Base-by-base conservation (phyloP, 1,140 invertebrate species). In the Spodoptera frugiperda region DNA sequence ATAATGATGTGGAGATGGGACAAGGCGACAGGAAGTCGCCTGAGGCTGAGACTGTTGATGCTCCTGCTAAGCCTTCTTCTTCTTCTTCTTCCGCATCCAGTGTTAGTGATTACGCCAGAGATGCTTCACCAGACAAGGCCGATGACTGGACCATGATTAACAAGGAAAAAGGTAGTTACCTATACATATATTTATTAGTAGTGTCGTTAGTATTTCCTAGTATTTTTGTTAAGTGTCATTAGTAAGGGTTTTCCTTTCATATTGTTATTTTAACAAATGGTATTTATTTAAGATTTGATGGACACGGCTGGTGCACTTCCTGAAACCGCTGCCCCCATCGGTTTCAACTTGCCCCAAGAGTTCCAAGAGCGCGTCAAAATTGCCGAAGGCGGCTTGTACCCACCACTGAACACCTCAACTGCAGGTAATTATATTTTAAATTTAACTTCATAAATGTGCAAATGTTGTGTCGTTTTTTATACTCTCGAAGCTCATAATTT, bases 131-230 rank as follows among this genome's bases (percentile, higher is more conserved):
- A 39, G 92, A 93, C 5, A 91, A 87, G 76, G 79, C 57, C 77
- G 92, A 93, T 72, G 90, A 83, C 12, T 93, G 92, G 92, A 93
- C 91, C 6, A 75, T 93, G 57, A 91, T 93, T 55, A 90, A 91
- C 25, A 89, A 88, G 39, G 91, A 91, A 30, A 92, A 91, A 85
- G 91, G 91, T 92, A 79, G 71, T 12, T 67, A 25, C 17, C 19
- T 19, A 54, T 72, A n/a, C n/a, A n/a, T n/a, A n/a, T n/a, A n/a
- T n/a, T n/a, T n/a, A n/a, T n/a, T n/a, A n/a, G n/a, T n/a, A n/a
- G n/a, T n/a, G n/a, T n/a, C n/a, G n/a, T n/a, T n/a, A n/a, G n/a
- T n/a, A n/a, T n/a, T n/a, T n/a, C n/a, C n/a, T n/a, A n/a, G n/a
- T n/a, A n/a, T n/a, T n/a, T 61, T 67, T 25, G 25, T 25, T 25